A percentile compares a stretch with the other conserved stretches of the same genome.
These are phyloP conservation scores for Geopemphigus sp. DNA, from an alignment of 1,140 invertebrate species.

Conservation along the genomic window DNA sequence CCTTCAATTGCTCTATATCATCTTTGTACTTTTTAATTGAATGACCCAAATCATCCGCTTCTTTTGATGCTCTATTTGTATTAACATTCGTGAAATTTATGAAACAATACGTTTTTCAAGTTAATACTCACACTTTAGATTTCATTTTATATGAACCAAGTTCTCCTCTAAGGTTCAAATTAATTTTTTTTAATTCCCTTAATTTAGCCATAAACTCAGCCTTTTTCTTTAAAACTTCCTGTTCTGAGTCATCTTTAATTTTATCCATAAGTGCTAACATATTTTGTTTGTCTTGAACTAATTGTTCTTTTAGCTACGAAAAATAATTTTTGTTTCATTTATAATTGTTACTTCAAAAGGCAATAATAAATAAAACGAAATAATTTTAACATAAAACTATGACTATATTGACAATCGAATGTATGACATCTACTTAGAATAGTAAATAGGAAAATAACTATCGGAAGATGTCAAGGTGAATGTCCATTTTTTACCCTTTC, in stretches of 20 bases:
- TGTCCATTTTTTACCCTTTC: no score
- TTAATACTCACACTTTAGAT: constrained; percentile 32
- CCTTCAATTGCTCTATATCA: constrained; percentile 68
- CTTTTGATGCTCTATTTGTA: constrained; percentile 60
- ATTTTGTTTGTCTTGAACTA: constrained; percentile 35
- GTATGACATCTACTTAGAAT: no score
- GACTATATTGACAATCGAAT: no score
- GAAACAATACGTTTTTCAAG: no score
- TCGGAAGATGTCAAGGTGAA: no score
- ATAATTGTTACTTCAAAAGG: neutral
- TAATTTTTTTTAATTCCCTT: constrained; percentile 42
- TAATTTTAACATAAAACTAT: no score
- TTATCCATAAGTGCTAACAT: neutral
- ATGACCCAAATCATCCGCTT: constrained; percentile 71
- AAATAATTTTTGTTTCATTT: neutral
- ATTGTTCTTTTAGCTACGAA: constrained; percentile 27
- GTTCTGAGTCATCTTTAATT: constrained; percentile 12
- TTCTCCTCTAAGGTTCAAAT: constrained; percentile 34
- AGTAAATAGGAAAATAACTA: no score
- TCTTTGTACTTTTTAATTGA: constrained; percentile 63
- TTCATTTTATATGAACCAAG: constrained; percentile 46
- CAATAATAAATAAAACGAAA: no score
- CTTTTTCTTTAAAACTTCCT: constrained; percentile 2
- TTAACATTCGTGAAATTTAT: neutral
- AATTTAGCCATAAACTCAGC: constrained; percentile 17